Evolutionary conservation across 1,140 invertebrate species (phyloP), one percentile per base, ranked within the genome.

Genomic region (Drosophila varians): DNA sequence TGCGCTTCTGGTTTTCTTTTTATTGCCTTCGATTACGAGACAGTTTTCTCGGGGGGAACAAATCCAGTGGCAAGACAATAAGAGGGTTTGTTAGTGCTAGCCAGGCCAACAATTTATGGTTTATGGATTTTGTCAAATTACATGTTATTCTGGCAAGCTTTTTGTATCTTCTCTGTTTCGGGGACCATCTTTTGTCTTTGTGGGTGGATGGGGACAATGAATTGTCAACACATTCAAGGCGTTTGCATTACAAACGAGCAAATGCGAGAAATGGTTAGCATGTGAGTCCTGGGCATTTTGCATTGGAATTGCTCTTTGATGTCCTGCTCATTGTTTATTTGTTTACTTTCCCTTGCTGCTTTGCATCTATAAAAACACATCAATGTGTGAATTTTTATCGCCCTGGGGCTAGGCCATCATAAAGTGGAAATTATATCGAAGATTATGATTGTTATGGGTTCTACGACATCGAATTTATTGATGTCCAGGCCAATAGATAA

Each of bases 41-140:
- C 61, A 70, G 52, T 64, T 70, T 68, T 69, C 65, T 65, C 52
- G 12, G 36, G 25, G 8, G 53, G 51, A 38, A 46, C 14, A 64
- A 69, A 83, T 77, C 74, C 69, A 83, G 46, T 70, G 74, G 19
- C 57, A 77, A 71, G 71, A 58, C 74, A 77, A 71, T 70, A 42
- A 36, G 5, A 12, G 18, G 34, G 34, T 31, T 57, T 70, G 80
- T 87, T 76, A 87, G 80, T 86, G 80, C 64, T 46, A 56, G 68
- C 68, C 57, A 66, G 62, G 61, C 52, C 56, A 64, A 62, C 57
- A 86, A 80, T 86, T 83, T 86, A 86, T 86, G 82, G 80, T 77
- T 86, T 87, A 86, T 86, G 82, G 76, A 86, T 86, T 73, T 80
- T 84, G 80, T 86, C 80, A 80, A 84, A 84, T 86, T 84, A 82